Evolutionary conservation across 2,888 invertebrate genomes (phyloP), one percentile per base, ranked within the genome.

Genomic region (Seira sanloemensis): DNA sequence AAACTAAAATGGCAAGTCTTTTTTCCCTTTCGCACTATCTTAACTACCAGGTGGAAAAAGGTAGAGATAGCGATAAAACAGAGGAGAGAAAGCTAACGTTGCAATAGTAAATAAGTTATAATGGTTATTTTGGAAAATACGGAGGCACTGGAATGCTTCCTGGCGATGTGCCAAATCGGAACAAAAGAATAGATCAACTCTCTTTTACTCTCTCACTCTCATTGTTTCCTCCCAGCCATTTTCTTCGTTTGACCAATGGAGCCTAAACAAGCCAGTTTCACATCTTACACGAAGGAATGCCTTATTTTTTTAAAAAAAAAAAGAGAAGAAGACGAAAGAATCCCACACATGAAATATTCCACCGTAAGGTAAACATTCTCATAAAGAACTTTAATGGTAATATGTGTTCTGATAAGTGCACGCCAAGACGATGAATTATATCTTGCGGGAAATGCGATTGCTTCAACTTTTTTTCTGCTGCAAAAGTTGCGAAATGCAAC

Each of bases 101-200:
- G 76, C 65, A 79, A 84, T 79, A 84, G 86, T 88, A 88, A 88
- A 87, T 88, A 88, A 86, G 86, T 88, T 88, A 88, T 88, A 87
- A 88, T 86, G 84, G 88, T 86, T 86, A 84, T 84, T 87, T 84
- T 79, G 78, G 84, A 88, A 85, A n/a, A n/a, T n/a, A 87, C 88
- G 86, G 81, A 82, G n/a, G 58, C 7, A 37, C 7, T 58, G 58
- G 80, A 88, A 86, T 88, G 88, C 86, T 86, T 86, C 86, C 87
- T 89, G 89, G 89, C 88, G 86, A 26, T 80, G 50, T 88, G 88
- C 89, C 89, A 89, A 88, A 88, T 84, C 87, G 87, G 88, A 88
- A 88, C 88, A 85, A 83, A 82, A 74, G 85, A 74, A 78, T 84
- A 85, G 77, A 85, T 83, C 75, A 82, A 82, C 80, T 76, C 2